Base-by-base conservation (phyloP, 1,140 invertebrate species). In the Lepidurus apus region DNA sequence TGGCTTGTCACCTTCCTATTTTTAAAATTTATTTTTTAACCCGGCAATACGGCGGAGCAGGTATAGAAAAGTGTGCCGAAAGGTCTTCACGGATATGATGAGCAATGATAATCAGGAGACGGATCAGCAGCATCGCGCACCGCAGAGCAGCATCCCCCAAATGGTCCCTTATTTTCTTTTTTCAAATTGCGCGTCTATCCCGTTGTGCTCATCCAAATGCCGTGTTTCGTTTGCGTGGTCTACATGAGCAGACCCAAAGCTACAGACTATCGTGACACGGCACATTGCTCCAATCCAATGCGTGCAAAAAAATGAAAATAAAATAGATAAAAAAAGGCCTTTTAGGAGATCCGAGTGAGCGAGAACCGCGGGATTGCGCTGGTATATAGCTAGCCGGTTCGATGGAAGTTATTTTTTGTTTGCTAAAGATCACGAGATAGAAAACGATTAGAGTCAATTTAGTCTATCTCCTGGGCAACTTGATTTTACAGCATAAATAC, bases 401-500 rank as follows among this genome's bases (percentile, higher is more conserved):
- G 53, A 65, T 65, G 53, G 53, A 65, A 65, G n/a, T 65, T 65
- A 65, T 65, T 65, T 65, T 65, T 65, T 65, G 53, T 65, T 65
- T 65, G 53, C 53, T 65, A 65, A 65, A 65, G 53, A 65, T 65
- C 53, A 65, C 53, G 53, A 65, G 53, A 65, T 65, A 65, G 53
- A 65, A 65, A 65, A 65, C 53, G 53, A 65, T 65, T 65, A 65
- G 53, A 65, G 53, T 65, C 53, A 65, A 65, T 65, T 65, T 65
- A 65, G 53, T 65, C 21, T 65, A 65, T 65, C 53, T 65, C 53
- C 53, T 65, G 53, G 53, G 53, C 53, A 65, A 65, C 53, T 65
- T 65, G 53, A 65, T 65, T 65, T 65, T 65, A 65, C 53, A 65
- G 53, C 53, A 65, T 65, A 65, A 65, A 65, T 65, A 65, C 53